Percentiles rank a stretch among this genome's conserved stretches.
Evolutionary conservation across 2,113 vertebrate species (phyloP).

Genomic region (Apodemus sylvaticus): DNA sequence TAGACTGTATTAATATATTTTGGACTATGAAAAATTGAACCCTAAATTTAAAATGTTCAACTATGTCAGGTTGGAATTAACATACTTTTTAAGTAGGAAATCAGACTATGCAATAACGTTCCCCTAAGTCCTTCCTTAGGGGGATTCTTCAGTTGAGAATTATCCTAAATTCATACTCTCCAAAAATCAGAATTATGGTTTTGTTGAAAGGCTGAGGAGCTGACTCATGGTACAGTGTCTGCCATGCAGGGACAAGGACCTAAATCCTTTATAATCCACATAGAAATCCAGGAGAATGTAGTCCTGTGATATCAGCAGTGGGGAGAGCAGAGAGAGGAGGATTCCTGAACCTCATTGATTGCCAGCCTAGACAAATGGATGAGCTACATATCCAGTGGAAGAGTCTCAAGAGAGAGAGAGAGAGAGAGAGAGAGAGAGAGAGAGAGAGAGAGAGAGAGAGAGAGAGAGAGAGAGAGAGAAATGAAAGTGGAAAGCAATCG

Average conservation of each 20-base stretch:
- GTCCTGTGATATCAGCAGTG: background rate
- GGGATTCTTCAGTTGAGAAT: background rate
- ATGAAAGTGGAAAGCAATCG: background rate
- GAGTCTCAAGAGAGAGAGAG: no score
- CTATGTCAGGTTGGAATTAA: background rate
- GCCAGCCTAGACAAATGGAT: background rate
- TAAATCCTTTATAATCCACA: background rate
- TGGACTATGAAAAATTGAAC: slow-evolving; percentile 11
- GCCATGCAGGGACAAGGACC: background rate
- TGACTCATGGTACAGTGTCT: no score
- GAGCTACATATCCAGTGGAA: background rate
- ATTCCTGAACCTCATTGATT: background rate
- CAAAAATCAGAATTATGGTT: background rate
- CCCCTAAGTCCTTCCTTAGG: background rate
- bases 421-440: no score
- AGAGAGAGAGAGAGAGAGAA: no score
- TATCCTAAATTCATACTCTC: background rate
- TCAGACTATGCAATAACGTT: background rate
- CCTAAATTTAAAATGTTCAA: slow-evolving; percentile 38
- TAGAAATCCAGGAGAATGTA: background rate
- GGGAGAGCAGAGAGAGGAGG: background rate
- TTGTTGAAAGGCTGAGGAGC: background rate
- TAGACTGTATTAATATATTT: slow-evolving; percentile 16
- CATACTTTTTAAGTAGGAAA: background rate
- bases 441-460: no score